Evolutionary conservation across 2,113 vertebrate genomes (phyloP), one percentile per base, ranked within the genome.

Genomic region (Takifugu flavidus): DNA sequence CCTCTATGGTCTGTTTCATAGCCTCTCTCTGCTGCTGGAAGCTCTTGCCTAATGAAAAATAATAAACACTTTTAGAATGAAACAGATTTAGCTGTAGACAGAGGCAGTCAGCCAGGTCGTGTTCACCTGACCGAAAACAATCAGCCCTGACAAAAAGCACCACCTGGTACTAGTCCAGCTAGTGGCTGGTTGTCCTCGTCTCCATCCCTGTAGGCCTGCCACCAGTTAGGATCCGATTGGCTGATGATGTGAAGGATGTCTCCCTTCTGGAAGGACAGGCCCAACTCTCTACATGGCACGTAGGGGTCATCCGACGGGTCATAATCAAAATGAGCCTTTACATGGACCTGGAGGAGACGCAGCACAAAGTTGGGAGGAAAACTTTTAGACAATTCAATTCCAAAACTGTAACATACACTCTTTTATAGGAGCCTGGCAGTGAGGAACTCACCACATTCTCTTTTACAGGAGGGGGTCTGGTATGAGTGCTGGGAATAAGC

Each of bases 21-120:
- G 96, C 97, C 91, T 99, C 97, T 82, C 97, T 94, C 87, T 99
- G 97, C 75, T 98, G 97, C 85, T 99, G 97, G 87, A 99, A 99
- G 74, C 92, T 95, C 84, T 98, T 99, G 49, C 97, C 97, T 99
- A 80, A 47, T 15, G 15, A 47, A 47, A 14, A 47, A 47, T 4
- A n/a, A 47, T 4, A 47, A 14, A 2, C 2, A 4, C 13, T 14
- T 47, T 47, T 14, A 15, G 12, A 47, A 47, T 13, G 15, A n/a
- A 47, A n/a, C 14, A n/a, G n/a, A 47, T 14, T 46, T 15, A n/a
- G 6, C 45, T 6, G 45, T 47, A 5, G 2, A 14, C 14, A 5
- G 5, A 47, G 0, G 45, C 45, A 15, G 15, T 31, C 5, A 1
- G 29, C 29, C 29, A 45, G 12, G 44, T 5, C 3, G 6, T 45